phyloP scores from a whole-genome alignment of 2,888 invertebrate genomes.

The Pollenia angustigena region DNA sequence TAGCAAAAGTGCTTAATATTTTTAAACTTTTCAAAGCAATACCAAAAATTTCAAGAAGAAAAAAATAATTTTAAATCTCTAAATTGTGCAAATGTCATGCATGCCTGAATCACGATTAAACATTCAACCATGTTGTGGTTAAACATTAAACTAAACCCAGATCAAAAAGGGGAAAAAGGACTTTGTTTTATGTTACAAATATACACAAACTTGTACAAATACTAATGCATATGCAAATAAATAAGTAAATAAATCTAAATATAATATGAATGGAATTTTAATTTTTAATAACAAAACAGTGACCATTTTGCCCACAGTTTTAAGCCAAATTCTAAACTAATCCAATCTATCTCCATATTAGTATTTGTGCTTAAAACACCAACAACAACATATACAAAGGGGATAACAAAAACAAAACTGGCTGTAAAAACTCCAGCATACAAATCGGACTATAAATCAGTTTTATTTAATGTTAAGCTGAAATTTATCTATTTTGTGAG shows the following conservation, averaged over 20 bases:
- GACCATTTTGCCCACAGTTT: constrained; percentile 11
- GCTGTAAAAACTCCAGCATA: not conserved
- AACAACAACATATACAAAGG: not conserved
- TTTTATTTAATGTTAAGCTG: constrained; percentile 44
- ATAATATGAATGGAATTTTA: constrained; percentile 51
- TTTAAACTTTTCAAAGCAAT: not conserved
- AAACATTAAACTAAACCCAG: constrained; percentile 2
- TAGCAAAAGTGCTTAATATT: not conserved
- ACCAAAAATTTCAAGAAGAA: not conserved
- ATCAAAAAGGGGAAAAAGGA: not conserved
- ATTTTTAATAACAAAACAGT: constrained; percentile 33
- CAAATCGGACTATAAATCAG: constrained; percentile 49
- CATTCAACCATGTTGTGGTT: constrained; percentile 15
- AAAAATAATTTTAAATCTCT: not conserved
- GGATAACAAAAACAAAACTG: not conserved
- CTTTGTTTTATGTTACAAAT: not conserved
- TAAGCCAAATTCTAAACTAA: not conserved
- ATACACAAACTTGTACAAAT: not conserved
- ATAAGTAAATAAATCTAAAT: constrained; percentile 9
- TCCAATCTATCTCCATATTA: not conserved
- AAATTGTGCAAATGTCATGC: constrained; percentile 29
- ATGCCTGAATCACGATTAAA: constrained; percentile 23
- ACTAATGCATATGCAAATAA: not conserved
- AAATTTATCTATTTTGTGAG: constrained; percentile 27
- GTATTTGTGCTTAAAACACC: not conserved